Evolutionary conservation across 2,113 vertebrate genomes (phyloP).

Genomic region (Noturus placidus): DNA sequence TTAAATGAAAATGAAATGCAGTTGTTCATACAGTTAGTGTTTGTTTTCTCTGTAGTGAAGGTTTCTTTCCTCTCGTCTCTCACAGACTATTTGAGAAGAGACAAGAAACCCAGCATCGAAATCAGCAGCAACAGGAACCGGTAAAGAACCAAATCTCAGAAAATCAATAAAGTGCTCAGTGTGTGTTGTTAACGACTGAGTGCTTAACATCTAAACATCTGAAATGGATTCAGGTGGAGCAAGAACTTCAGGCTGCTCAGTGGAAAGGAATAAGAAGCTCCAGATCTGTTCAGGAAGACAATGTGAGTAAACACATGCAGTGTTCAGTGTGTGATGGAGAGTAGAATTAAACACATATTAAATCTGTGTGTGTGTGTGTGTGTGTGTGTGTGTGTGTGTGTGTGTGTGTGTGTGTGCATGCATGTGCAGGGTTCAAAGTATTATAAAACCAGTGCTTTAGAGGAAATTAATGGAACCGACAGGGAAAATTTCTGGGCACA

Average conservation of each 20-base stretch:
- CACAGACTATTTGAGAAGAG: slow-evolving; percentile 59
- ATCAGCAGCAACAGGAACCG: slow-evolving; percentile 1
- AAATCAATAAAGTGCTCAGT: not conserved
- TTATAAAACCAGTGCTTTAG: slow-evolving; percentile 82
- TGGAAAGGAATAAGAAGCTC: slow-evolving; percentile 59
- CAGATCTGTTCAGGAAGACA: slow-evolving; percentile 77
- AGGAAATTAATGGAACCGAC: slow-evolving; percentile 83
- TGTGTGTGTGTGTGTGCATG: slow-evolving; percentile 2
- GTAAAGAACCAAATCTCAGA: slow-evolving; percentile 25
- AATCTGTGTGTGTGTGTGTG: not conserved
- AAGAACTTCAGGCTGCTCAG: slow-evolving; percentile 51
- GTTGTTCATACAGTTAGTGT: not conserved
- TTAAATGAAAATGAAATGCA: not conserved
- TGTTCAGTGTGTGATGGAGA: not conserved
- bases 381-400: slow-evolving; percentile 10
- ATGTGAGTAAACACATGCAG: slow-evolving; percentile 60
- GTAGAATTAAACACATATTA: not conserved
- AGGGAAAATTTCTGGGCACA: slow-evolving; percentile 91
- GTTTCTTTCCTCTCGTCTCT: not conserved
- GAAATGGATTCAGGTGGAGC: slow-evolving; percentile 63
- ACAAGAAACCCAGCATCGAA: slow-evolving; percentile 43
- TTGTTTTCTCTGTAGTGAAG: not conserved
- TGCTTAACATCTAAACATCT: not conserved
- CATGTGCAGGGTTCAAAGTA: slow-evolving; percentile 85
- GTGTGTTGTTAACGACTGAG: not conserved